A percentile compares a stretch with the other conserved stretches of the same genome.
Conservation (phyloP, 2,113 vertebrate species). For the Seriola rivoliana region DNA sequence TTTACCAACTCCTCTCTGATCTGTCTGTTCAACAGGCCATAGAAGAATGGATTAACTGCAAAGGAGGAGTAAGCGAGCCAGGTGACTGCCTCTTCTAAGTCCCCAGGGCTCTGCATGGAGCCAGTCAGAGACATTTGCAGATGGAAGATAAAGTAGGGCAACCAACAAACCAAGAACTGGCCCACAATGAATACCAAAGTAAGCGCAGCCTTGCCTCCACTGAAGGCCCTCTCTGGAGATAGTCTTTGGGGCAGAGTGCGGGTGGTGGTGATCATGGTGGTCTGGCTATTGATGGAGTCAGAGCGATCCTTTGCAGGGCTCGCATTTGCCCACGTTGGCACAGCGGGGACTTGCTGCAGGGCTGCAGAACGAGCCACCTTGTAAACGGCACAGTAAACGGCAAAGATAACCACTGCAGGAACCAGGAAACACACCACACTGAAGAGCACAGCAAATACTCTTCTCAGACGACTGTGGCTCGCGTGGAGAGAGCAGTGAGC, state of each 20-base stretch:
- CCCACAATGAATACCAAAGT: slow-evolving; percentile 93
- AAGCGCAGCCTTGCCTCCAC: slow-evolving; percentile 91
- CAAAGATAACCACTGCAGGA: slow-evolving; percentile 89
- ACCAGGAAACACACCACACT: slow-evolving; percentile 89
- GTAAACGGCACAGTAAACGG: slow-evolving; percentile 91
- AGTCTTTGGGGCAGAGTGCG: slow-evolving; percentile 83
- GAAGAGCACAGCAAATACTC: slow-evolving; percentile 89
- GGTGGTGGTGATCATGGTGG: slow-evolving; percentile 86
- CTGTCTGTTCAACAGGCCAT: slow-evolving; percentile 92
- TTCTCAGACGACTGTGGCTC: slow-evolving; percentile 87
- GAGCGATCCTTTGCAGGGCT: slow-evolving; percentile 82
- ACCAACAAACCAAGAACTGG: slow-evolving; percentile 95
- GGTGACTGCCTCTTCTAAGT: slow-evolving; percentile 88
- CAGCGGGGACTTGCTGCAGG: slow-evolving; percentile 81
- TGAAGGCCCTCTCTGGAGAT: slow-evolving; percentile 84
- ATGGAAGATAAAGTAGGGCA: slow-evolving; percentile 94
- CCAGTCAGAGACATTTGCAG: slow-evolving; percentile 85
- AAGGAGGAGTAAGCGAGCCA: slow-evolving; percentile 97
- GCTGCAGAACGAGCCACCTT: slow-evolving; percentile 92
- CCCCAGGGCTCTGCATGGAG: slow-evolving; percentile 77
- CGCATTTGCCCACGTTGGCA: slow-evolving; percentile 78
- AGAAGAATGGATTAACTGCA: slow-evolving; percentile 94
- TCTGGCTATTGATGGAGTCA: slow-evolving; percentile 90
- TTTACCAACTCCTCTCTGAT: slow-evolving; percentile 91
- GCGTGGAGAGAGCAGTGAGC: slow-evolving; percentile 89